Evolutionary conservation across 2,113 vertebrate genomes (phyloP).

Genomic region (Passer domesticus): DNA sequence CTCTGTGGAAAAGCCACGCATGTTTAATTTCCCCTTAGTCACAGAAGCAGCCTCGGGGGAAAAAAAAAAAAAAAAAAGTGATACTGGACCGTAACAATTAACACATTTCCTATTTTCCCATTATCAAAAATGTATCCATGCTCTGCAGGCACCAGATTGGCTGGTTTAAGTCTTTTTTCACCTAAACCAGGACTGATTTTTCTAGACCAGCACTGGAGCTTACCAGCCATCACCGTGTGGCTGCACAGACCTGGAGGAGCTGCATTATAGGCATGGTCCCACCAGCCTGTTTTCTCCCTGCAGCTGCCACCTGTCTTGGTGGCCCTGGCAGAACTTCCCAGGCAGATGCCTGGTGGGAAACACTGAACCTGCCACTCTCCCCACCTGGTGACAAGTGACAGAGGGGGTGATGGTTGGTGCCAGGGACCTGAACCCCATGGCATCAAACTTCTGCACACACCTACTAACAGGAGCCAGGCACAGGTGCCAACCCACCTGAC

Average conservation of each 20-base stretch:
- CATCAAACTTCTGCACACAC: neutral
- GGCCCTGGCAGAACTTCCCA: neutral
- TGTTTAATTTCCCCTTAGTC: neutral
- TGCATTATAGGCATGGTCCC: neutral
- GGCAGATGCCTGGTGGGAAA: neutral
- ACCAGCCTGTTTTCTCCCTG: neutral
- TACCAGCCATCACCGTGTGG: rapidly evolving
- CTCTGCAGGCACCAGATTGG: conserved; percentile 31
- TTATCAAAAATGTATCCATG: neutral
- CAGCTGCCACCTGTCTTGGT: neutral
- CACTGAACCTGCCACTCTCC: neutral
- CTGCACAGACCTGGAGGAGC: neutral
- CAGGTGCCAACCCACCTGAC: neutral
- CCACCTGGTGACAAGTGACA: rapidly evolving
- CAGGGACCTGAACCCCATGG: neutral
- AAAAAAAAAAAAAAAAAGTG: neutral
- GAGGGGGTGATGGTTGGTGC: neutral
- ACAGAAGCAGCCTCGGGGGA: neutral
- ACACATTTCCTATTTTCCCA: neutral
- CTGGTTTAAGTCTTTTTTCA: neutral
- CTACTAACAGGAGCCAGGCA: neutral
- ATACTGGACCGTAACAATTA: neutral
- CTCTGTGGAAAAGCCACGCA: neutral
- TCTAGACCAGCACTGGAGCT: neutral
- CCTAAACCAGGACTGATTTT: neutral